Evolutionary conservation across 2,888 invertebrate genomes (phyloP).

Genomic region (Piscicola geometra): DNA sequence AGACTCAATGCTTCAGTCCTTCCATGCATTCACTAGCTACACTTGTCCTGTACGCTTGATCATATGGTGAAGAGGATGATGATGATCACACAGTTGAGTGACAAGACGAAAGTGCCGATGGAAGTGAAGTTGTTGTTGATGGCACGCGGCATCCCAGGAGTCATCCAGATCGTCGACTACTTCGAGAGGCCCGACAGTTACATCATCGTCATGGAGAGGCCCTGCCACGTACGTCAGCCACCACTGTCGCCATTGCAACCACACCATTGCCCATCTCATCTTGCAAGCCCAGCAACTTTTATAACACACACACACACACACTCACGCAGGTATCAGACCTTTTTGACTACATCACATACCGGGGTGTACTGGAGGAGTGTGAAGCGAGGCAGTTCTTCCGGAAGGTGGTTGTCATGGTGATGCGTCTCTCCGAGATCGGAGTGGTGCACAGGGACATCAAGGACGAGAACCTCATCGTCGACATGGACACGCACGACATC

Average conservation of each 20-base stretch:
- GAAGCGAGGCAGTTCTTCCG: slow-evolving; percentile 60
- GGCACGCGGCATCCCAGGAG: slow-evolving; percentile 59
- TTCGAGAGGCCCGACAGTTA: slow-evolving; percentile 59
- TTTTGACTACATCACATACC: slow-evolving; percentile 64
- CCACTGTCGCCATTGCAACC: not conserved
- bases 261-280: not conserved
- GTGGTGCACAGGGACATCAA: slow-evolving; percentile 63
- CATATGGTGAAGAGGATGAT: not conserved
- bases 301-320: not conserved
- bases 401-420: slow-evolving; percentile 60
- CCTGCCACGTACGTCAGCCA: slow-evolving; percentile 45
- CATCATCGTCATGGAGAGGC: slow-evolving; percentile 63
- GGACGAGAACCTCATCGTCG: slow-evolving; percentile 64
- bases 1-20: not conserved
- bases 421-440: slow-evolving; percentile 59
- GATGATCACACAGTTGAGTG: not conserved
- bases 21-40: not conserved
- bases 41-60: not conserved
- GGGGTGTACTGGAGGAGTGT: slow-evolving; percentile 59
- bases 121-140: slow-evolving; percentile 61
- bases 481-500: slow-evolving; percentile 59
- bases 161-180: slow-evolving; percentile 61
- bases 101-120: slow-evolving; percentile 56
- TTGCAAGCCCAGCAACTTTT: not conserved
- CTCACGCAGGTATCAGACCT: slow-evolving; percentile 58